Evolutionary conservation across 53 echinoderm and acorn worm genomes (phyloP), one percentile per base, ranked within the genome.

Genomic region (Paelopatides confundens): DNA sequence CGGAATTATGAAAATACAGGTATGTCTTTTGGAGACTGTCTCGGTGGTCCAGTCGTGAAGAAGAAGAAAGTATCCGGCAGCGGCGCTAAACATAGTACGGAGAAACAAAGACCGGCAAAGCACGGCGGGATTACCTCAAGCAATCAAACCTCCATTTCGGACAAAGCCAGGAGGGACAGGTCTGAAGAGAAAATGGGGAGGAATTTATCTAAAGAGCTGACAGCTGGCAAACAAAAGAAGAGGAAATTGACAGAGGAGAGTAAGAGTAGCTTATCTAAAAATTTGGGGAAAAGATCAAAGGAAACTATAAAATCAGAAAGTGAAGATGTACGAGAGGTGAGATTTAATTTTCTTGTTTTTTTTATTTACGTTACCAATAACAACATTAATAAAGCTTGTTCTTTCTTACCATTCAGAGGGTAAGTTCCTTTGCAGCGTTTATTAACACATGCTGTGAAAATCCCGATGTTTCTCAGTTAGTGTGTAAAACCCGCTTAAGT

Each of bases 21-120:
- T 3, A 91, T 96, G 92, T 96, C 96, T 6, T 96, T 96, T 90
- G 93, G 70, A 17, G 96, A 87, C 39, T 94, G 94, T 58, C 85
- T 96, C 17, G 36, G 79, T 37, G 76, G 86, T 28, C 65, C 85
- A 6, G 37, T 18, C 11, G 33, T 58, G 26, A 50, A 46, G 15
- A 79, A 85, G 66, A 94, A 92, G 58, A 58, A 58, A 4, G 58
- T 58, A 6, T 0, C 58, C 1, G 21, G 5, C 58, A 58, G 58
- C 21, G 58, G 58, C 58, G 24, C 18, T 18, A 58, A 58, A 21
- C 58, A 58, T 6, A 58, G 58, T 21, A 58, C 5, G 6, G n/a
- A 58, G 58, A 58, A 21, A 58, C 58, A 58, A 21, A 58, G 58
- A 58, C 58, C 58, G 17, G 58, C 58, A 58, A 58, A 58, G 26